Evolutionary conservation across 2,113 vertebrate species (phyloP), one percentile per base, ranked within the genome.

Genomic region (Coryphaenoides rupestris): DNA sequence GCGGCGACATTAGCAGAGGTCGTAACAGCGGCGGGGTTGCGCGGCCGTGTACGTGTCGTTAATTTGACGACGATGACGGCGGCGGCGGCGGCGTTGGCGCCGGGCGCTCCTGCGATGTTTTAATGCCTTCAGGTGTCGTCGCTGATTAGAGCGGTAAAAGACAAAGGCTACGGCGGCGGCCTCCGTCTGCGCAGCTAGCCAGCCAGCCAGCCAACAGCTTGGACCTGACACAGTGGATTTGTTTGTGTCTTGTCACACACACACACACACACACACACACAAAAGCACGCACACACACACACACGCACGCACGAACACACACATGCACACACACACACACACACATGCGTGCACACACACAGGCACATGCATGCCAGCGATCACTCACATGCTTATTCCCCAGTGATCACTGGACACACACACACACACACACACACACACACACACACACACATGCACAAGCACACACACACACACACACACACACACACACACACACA

Each of bases 131-230:
- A 78, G 67, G 73, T 83, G 74, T 73, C 60, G 65, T 81, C 72
- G 75, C 73, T 78, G 80, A 82, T 86, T 78, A 69, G 73, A 62
- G 72, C 72, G 63, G 67, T 84, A 84, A 82, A 33, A 84, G 79
- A 70, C 62, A 81, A 76, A 77, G 67, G 68, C 17, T 26, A 55
- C 57, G 57, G 28, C 28, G 28, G 28, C 28, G 5, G 73, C 70
- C 72, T 45, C 53, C 54, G 59, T n/a, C n/a, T n/a, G n/a, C n/a
- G n/a, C n/a, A n/a, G n/a, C n/a, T n/a, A n/a, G n/a, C n/a, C n/a
- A n/a, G n/a, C n/a, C 28, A 10, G 40, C 50, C 40, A 65, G 28
- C 19, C 56, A 72, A 58, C 46, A 33, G 57, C 46, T 21, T 55
- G 6, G 15, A 59, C 10, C 5, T 26, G 15, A 65, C 33, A n/a